These are phyloP conservation scores for Coptotermes formosanus DNA, from an alignment of 1,140 invertebrate genomes.

Conservation along the genomic window DNA sequence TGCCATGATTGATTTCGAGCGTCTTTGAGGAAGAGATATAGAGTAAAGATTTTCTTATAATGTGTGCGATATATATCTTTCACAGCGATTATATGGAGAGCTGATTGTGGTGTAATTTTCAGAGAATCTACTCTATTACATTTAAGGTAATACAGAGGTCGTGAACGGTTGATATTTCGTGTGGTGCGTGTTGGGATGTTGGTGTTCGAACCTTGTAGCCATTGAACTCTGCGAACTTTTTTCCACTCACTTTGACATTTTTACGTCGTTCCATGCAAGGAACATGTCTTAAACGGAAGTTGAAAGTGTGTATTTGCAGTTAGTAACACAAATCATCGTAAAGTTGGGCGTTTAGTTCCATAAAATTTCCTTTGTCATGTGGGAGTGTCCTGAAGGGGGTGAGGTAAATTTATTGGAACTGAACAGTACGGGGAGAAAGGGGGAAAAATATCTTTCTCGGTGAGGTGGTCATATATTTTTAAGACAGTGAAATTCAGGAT, in stretches of 20 bases:
- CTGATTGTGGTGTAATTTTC: slow-evolving; percentile 21
- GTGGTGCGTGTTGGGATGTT: slow-evolving; percentile 5
- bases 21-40: slow-evolving; percentile 41
- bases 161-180: not conserved
- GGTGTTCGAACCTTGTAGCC: slow-evolving; percentile 26
- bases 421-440: not conserved
- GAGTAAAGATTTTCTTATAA: slow-evolving; percentile 43
- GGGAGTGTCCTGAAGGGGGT: slow-evolving; percentile 23
- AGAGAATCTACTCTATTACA: not conserved
- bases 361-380: not conserved
- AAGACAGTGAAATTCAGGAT: not conserved
- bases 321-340: not conserved
- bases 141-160: not conserved
- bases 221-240: slow-evolving; percentile 27
- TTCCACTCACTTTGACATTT: not conserved
- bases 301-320: not conserved
- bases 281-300: not conserved
- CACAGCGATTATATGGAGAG: slow-evolving; percentile 9
- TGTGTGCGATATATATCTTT: slow-evolving; percentile 39
- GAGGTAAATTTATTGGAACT: slow-evolving; percentile 20
- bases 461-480: not conserved
- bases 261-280: not conserved
- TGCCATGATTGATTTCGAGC: slow-evolving; percentile 49
- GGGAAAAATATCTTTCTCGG: not conserved
- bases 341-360: not conserved